A percentile compares a stretch with the other conserved stretches of the same genome.
Evolutionary conservation across 2,888 invertebrate species (phyloP).

Genomic region (Cheilosia urbana): DNA sequence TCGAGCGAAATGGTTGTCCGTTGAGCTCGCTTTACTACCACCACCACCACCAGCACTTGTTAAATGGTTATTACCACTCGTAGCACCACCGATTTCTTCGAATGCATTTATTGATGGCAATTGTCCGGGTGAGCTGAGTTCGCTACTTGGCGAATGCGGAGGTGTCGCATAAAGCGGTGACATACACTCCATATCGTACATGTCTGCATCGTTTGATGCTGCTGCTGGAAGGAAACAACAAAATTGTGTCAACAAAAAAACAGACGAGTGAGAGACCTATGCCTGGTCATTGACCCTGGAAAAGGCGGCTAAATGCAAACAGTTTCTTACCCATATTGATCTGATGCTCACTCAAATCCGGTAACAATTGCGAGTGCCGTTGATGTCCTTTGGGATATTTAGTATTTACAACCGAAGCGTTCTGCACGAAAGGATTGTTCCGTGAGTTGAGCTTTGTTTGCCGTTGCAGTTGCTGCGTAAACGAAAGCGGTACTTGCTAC

Average conservation of each 20-base stretch:
- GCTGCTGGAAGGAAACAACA: constrained; percentile 21
- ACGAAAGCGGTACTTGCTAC: constrained; percentile 89
- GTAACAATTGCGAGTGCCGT: constrained; percentile 83
- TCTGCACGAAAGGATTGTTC: constrained; percentile 82
- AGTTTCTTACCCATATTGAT: constrained; percentile 79
- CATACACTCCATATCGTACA: constrained; percentile 84
- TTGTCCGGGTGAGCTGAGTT: constrained; percentile 85
- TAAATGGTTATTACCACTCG: constrained; percentile 68
- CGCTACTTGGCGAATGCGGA: constrained; percentile 89
- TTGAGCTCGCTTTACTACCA: constrained; percentile 82
- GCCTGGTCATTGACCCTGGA: neutral
- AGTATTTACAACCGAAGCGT: constrained; percentile 80
- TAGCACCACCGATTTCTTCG: constrained; percentile 82
- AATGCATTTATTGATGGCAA: constrained; percentile 82
- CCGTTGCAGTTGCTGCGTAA: constrained; percentile 94
- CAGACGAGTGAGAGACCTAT: neutral
- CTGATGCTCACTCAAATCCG: constrained; percentile 83
- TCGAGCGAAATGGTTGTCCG: constrained; percentile 93
- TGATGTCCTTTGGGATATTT: constrained; percentile 80
- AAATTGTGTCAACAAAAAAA: neutral
- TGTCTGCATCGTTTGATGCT: constrained; percentile 83
- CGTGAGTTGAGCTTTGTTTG: constrained; percentile 83
- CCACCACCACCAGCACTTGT: constrained; percentile 69
- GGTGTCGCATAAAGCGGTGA: constrained; percentile 92
- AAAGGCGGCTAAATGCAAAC: neutral